Evolutionary conservation across 1,140 invertebrate genomes (phyloP).

Genomic region (Hycleus phaleratus): DNA sequence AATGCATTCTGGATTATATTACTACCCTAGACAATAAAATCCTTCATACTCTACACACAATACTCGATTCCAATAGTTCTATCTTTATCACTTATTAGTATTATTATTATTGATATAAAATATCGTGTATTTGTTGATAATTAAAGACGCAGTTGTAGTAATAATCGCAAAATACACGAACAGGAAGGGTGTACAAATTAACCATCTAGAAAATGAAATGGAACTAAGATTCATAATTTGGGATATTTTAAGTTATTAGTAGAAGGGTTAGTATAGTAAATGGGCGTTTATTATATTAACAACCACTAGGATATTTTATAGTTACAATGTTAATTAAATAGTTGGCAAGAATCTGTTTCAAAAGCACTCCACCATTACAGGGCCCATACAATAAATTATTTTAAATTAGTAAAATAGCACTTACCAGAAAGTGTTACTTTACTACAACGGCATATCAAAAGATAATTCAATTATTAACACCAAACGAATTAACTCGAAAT

Average conservation of each 20-base stretch:
- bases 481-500: too few species aligned
- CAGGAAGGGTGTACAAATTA: conserved; percentile 2
- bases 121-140: neutral
- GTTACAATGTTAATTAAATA: too few species aligned
- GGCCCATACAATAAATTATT: too few species aligned
- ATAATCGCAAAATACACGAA: too few species aligned
- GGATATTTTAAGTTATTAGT: conserved; percentile 16
- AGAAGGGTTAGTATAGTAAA: conserved; percentile 6
- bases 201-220: conserved; percentile 13
- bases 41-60: conserved; percentile 1
- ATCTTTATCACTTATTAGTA: neutral
- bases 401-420: too few species aligned
- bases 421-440: too few species aligned
- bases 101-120: neutral
- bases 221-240: conserved; percentile 17
- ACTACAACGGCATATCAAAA: too few species aligned
- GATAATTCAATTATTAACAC: too few species aligned
- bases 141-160: too few species aligned
- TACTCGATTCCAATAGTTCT: neutral
- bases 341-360: too few species aligned
- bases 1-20: conserved; percentile 22
- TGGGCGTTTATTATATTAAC: conserved; percentile 15
- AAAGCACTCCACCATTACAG: too few species aligned
- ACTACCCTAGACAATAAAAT: conserved; percentile 14
- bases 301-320: neutral